Evolutionary conservation across 1,140 invertebrate species (phyloP), one percentile per base, ranked within the genome.

Genomic region (Eciton burchellii): DNA sequence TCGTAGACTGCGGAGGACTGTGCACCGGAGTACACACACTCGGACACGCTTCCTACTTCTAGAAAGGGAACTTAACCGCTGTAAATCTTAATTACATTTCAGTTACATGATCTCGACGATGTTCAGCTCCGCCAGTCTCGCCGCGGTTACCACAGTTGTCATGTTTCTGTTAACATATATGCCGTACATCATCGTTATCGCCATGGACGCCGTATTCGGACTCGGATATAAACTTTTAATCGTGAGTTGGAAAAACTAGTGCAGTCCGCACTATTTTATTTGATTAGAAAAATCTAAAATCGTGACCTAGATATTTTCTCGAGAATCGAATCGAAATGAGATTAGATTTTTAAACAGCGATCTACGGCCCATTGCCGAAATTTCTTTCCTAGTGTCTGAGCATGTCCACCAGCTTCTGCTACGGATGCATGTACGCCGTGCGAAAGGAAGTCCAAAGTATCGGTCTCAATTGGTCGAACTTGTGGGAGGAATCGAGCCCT

Each of bases 21-120:
- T 6, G n/a, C 29, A 1, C n/a, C 2, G 24, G 14, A 62, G 16
- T 19, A 41, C 24, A 41, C 8, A 9, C 62, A 26, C 35, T 56
- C 14, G 43, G 26, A 63, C 12, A 19, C 11, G n/a, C 43, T 45
- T 73, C 16, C 14, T 43, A 26, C n/a, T 57, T 3, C 35, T 6
- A 6, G 2, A 35, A 6, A 35, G 35, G 6, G 1, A 24, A 45
- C 0, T 74, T 62, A 63, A 74, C 43, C 16, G 26, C 12, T 63
- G 26, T 35, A 60, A 73, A 73, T 81, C 45, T 79, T 60, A n/a
- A 60, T 70, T 19, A 77, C 83, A 45, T 94, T 92, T 5, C 89
- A 96, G 96, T 85, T 96, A 96, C 90, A 95, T 96, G 95, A 94
- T 96, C 76, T 95, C 95, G 8, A 95, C 95, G 72, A 92, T 96